Evolutionary conservation across 2,113 vertebrate genomes (phyloP).

Genomic region (Laterallus jamaicensis): DNA sequence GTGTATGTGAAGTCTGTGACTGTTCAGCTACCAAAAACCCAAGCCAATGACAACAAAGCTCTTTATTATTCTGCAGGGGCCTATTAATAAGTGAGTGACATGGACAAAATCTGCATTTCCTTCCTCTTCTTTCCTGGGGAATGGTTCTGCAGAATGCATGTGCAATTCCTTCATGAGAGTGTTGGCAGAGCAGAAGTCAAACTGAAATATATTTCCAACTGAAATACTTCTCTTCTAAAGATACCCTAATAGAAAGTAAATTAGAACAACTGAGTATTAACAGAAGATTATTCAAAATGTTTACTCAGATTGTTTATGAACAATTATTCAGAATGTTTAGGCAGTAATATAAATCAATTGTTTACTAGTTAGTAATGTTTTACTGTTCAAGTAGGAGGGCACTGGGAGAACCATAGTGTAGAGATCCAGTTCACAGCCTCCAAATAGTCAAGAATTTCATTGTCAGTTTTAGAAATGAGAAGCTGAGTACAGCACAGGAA

Average conservation of each 20-base stretch:
- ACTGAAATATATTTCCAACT: background rate
- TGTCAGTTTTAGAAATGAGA: background rate
- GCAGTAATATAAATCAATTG: background rate
- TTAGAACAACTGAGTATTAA: background rate
- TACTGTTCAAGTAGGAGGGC: background rate
- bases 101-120: slow-evolving; percentile 23
- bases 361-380: background rate
- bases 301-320: background rate
- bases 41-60: slow-evolving; percentile 31
- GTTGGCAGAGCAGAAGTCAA: background rate
- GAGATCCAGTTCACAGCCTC: background rate
- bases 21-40: background rate
- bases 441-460: background rate
- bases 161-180: background rate
- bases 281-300: background rate
- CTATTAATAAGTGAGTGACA: slow-evolving; percentile 63
- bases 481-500: background rate
- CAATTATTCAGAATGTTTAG: background rate
- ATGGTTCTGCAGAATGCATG: background rate
- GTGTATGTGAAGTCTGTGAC: background rate
- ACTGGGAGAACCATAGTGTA: background rate
- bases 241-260: background rate
- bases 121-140: slow-evolving; percentile 23
- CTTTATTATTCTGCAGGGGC: slow-evolving; percentile 56
- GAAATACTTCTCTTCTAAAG: background rate